Evolutionary conservation across 2,797 vertebrate genomes (phyloP), one percentile per base, ranked within the genome.

Genomic region (Calcarius lapponicus): DNA sequence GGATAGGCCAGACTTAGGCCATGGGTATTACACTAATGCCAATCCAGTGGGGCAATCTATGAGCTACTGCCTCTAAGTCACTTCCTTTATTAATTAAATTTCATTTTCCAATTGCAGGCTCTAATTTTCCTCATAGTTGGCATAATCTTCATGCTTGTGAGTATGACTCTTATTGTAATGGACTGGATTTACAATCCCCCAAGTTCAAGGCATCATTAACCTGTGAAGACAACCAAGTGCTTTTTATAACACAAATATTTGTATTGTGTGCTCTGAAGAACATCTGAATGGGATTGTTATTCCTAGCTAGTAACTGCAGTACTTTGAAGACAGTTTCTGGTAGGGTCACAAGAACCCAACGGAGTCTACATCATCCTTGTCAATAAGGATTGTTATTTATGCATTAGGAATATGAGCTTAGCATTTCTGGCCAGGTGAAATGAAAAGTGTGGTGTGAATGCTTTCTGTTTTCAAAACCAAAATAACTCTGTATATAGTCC

Each of bases 121-220:
- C 32, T 98, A 53, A 50, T 99, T 97, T 99, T 99, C 96, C 98
- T 99, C 43, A 93, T 98, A 70, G 95, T 98, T 90, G 99, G 99
- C 71, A 72, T 99, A 70, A 93, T 99, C 97, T 99, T 99, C 97
- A 99, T 99, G 99, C 97, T 98, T 54, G 98, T 98, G 97, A 99
- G 99, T 97, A 98, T 99, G 98, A 97, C 98, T 9, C 98, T 99
- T 95, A 99, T 99, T 93, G 97, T 98, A 89, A 96, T 98, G 47
- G 99, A 99, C 98, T 99, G 99, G 99, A 98, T 99, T 97, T 98
- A 99, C 97, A 98, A 99, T 95, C 98, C 99, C 18, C 86, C 98
- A 1, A 97, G 98, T 94, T 98, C 98, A 38, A 97, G 97, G 38
- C 97, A 98, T 72, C 99, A 99, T 96, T 99, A 99, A 98, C 79